Evolutionary conservation across 2,888 invertebrate genomes (phyloP), one percentile per base, ranked within the genome.

Genomic region (Heterodera filipjevi): DNA sequence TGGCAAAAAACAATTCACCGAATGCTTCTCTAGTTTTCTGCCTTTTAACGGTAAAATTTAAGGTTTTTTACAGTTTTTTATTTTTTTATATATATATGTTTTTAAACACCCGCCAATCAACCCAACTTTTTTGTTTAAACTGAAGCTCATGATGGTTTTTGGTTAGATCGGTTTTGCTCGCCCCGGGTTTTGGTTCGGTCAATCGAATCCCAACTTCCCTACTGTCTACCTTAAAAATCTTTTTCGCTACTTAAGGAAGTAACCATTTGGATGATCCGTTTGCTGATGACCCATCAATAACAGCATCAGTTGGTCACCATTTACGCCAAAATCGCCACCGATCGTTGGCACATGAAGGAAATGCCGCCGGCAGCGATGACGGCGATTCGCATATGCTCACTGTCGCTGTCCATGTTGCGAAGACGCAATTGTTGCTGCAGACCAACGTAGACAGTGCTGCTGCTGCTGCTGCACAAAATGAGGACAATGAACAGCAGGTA

Each of bases 331-430:
- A n/a, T n/a, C n/a, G n/a, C n/a, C 39, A 74, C 2, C 39, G 33
- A 27, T n/a, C 35, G 59, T 16, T 6, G 6, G 49, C 27, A 59
- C 53, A 75, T 27, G 2, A n/a, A 8, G 32, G n/a, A n/a, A 12
- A 27, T 33, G 12, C 59, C 27, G 27, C 14, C 35, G 44, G 19
- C 6, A 35, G 30, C 5, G 35, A 35, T 19, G n/a, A 32, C 27
- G 73, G 30, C 32, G 70, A 66, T 6, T 68, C 81, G 30, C 81
- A 81, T 44, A 35, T 75, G 22, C 82, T 81, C 8, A 46, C 81
- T 19, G 53, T 81, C 30, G 68, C 39, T 30, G 35, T 79, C 22
- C 75, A 79, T 30, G 79, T 77, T 32, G 70, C 72, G 19, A 59
- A 79, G 46, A 32, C 70, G 53, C 49, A 70, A 30, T 30, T 49